phyloP scores from a whole-genome alignment of 1,140 invertebrate species.

The Cryptotermes secundus region DNA sequence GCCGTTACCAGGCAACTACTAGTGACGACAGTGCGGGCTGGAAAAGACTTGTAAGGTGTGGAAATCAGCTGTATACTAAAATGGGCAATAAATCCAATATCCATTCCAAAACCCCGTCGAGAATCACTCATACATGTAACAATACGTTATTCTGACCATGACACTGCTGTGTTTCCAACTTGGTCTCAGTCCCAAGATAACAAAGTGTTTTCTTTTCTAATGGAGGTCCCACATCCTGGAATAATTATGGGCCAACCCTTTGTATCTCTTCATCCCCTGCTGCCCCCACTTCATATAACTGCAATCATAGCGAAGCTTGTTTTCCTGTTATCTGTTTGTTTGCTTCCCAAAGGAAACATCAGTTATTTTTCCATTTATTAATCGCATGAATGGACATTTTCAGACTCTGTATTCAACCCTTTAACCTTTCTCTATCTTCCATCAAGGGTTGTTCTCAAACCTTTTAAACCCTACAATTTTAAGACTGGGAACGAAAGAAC shows the following conservation, averaged over 20 bases:
- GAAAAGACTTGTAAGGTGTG: no score
- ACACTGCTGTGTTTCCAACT: no score
- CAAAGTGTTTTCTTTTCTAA: background rate
- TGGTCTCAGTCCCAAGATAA: background rate
- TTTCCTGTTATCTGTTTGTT: background rate
- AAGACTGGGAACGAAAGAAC: background rate
- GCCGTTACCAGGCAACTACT: no score
- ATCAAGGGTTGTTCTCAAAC: background rate
- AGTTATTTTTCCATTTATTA: constrained; percentile 5
- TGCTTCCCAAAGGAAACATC: background rate
- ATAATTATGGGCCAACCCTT: background rate
- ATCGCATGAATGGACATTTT: background rate
- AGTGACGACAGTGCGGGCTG: no score
- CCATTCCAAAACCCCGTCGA: no score
- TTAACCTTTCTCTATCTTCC: background rate
- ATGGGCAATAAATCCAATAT: no score
- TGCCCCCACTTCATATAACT: background rate
- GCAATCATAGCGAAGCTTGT: background rate
- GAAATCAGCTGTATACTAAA: no score
- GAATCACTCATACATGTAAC: no score
- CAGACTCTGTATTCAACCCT: background rate
- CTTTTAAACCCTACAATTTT: constrained; percentile 10
- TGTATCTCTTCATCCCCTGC: background rate
- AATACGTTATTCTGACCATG: no score
- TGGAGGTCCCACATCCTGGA: background rate